These are phyloP conservation scores for Hypsibius dujardini DNA, from an alignment of 1,140 invertebrate species.

Conservation along the genomic window DNA sequence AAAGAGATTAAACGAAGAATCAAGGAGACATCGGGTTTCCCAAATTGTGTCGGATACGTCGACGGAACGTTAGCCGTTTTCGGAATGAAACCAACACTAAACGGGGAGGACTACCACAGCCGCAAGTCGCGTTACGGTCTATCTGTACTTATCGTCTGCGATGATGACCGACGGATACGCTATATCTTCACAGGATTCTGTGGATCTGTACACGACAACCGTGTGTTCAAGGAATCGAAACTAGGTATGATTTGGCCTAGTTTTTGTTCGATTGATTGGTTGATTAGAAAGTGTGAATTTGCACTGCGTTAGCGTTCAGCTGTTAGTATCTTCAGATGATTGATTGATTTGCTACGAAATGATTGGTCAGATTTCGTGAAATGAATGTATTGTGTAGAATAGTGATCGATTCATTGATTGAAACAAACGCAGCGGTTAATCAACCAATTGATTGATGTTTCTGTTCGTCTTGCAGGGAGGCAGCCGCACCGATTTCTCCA, in stretches of 20 bases:
- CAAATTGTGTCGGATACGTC: neutral
- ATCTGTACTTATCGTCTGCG: neutral
- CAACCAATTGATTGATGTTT: no score
- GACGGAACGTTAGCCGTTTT: neutral
- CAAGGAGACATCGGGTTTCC: neutral
- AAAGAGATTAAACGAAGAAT: neutral
- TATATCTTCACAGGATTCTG: neutral
- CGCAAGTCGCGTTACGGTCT: neutral
- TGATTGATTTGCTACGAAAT: no score
- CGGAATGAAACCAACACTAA: neutral
- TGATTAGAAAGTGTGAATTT: no score
- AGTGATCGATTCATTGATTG: no score
- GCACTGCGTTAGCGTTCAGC: no score
- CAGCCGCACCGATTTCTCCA: neutral
- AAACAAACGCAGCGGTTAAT: no score
- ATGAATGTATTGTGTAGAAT: no score
- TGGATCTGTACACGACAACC: neutral
- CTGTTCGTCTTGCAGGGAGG: neutral
- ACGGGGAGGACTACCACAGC: slow-evolving; percentile 4
- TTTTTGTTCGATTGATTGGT: no score
- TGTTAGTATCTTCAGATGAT: no score
- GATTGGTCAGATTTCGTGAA: no score
- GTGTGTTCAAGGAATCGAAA: neutral
- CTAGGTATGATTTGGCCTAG: neutral
- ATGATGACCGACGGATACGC: neutral